phyloP scores from a whole-genome alignment of 2,113 vertebrate species.

The Dicerorhinus sumatrensis region DNA sequence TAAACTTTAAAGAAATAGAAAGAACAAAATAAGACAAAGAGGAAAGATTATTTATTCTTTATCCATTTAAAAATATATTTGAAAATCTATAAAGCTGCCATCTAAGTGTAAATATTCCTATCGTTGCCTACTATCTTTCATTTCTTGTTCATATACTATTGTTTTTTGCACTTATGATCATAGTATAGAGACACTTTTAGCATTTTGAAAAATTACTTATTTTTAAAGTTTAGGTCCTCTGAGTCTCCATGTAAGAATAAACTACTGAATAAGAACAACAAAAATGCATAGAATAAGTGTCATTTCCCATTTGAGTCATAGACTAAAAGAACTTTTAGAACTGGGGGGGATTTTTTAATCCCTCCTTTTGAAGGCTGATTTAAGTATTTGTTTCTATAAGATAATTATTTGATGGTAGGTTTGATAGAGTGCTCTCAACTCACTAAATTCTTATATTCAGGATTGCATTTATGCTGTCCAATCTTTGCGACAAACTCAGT shows the following conservation, averaged over 20 bases:
- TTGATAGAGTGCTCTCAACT: not conserved
- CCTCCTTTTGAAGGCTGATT: not conserved
- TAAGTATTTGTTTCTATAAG: not conserved
- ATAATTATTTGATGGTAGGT: not conserved
- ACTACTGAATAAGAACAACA: not conserved
- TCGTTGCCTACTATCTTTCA: not conserved
- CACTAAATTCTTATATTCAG: constrained; percentile 7
- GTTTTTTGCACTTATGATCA: not conserved
- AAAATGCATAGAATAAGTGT: not conserved
- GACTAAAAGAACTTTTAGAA: constrained; percentile 1
- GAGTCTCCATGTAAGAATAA: not conserved
- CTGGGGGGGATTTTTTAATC: not conserved
- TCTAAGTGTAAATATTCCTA: not conserved
- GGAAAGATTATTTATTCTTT: not conserved
- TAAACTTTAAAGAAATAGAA: not conserved
- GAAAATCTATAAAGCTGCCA: not conserved
- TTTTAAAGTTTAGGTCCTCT: constrained; percentile 10
- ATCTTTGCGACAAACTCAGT: constrained; percentile 25
- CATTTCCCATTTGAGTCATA: not conserved
- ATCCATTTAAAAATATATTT: constrained; percentile 2
- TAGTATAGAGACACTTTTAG: not conserved
- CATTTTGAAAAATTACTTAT: not conserved
- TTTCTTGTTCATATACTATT: not conserved
- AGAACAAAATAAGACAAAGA: not conserved
- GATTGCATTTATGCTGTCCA: not conserved